Conservation (phyloP, 2,113 vertebrate genomes). For the Leucosticte australis region DNA sequence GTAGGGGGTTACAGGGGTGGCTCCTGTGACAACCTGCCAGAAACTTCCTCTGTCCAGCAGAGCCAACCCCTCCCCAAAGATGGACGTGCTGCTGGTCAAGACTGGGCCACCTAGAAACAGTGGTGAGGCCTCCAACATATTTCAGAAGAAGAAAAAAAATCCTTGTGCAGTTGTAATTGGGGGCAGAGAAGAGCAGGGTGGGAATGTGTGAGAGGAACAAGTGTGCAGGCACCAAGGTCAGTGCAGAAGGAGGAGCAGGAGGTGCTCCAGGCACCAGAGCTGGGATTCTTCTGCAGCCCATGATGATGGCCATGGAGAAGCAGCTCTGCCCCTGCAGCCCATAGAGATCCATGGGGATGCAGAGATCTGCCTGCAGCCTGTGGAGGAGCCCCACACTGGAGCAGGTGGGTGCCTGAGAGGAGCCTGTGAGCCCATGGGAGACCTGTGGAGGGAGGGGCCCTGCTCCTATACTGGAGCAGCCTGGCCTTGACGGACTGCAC, state of each 20-base stretch:
- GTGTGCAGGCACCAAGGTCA: neutral
- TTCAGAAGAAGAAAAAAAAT: neutral
- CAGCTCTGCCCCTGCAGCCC: neutral
- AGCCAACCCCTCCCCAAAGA: neutral
- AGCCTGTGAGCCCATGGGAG: neutral
- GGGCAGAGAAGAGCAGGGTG: accelerated
- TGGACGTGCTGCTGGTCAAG: accelerated
- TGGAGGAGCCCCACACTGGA: neutral
- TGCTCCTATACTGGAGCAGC: neutral
- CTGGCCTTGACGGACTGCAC: neutral
- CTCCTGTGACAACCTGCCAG: neutral
- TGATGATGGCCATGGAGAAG: neutral
- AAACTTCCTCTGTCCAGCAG: neutral
- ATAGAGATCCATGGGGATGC: neutral
- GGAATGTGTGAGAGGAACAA: neutral
- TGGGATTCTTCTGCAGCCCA: neutral
- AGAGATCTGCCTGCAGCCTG: neutral
- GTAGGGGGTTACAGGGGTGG: neutral
- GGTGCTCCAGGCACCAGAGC: neutral
- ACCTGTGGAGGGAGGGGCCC: neutral
- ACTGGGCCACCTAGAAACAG: neutral
- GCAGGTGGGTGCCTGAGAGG: neutral
- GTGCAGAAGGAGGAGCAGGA: neutral
- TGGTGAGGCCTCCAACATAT: neutral
- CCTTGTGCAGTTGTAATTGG: accelerated